A percentile compares a stretch with the other conserved stretches of the same genome.
These are phyloP conservation scores for Myathropa florea DNA, from an alignment of 2,888 invertebrate species.

Conservation along the genomic window DNA sequence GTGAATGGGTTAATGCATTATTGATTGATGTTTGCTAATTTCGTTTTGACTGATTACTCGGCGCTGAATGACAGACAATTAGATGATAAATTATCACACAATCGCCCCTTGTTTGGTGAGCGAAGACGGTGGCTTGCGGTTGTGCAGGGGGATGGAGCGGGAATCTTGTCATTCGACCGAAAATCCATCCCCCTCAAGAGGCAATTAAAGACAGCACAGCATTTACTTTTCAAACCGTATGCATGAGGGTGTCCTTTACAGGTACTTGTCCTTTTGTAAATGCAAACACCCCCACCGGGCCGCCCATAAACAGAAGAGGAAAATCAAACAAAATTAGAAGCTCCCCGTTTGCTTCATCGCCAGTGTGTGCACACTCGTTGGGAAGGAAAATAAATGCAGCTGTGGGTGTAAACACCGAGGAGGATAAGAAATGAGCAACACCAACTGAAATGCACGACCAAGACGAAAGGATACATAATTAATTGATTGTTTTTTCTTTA, in stretches of 20 bases:
- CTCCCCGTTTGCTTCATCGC: slow-evolving; percentile 21
- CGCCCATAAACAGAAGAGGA: slow-evolving; percentile 39
- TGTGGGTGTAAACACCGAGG: slow-evolving; percentile 31
- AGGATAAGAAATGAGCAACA: slow-evolving; percentile 46
- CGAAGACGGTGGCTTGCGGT: too few relatives aligned
- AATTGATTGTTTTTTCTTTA: slow-evolving; percentile 60
- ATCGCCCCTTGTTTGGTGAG: slow-evolving; percentile 5
- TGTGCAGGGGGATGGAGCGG: neutral
- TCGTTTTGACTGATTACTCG: slow-evolving; percentile 62
- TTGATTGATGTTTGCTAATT: slow-evolving; percentile 68
- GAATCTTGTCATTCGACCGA: neutral
- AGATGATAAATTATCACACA: slow-evolving; percentile 45
- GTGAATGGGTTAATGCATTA: slow-evolving; percentile 63
- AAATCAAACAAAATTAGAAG: slow-evolving; percentile 63
- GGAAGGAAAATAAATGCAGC: slow-evolving; percentile 35
- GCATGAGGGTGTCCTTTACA: neutral
- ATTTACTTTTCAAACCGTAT: neutral
- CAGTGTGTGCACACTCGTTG: slow-evolving; percentile 54
- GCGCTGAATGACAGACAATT: slow-evolving; percentile 26
- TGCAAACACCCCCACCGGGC: slow-evolving; percentile 14
- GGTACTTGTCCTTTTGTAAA: neutral
- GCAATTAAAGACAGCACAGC: neutral
- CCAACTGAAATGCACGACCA: slow-evolving; percentile 16
- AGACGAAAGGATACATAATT: slow-evolving; percentile 55
- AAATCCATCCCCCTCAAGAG: neutral